phyloP scores from a whole-genome alignment of 2,888 invertebrate species.

The Drymonia ruficornis region DNA sequence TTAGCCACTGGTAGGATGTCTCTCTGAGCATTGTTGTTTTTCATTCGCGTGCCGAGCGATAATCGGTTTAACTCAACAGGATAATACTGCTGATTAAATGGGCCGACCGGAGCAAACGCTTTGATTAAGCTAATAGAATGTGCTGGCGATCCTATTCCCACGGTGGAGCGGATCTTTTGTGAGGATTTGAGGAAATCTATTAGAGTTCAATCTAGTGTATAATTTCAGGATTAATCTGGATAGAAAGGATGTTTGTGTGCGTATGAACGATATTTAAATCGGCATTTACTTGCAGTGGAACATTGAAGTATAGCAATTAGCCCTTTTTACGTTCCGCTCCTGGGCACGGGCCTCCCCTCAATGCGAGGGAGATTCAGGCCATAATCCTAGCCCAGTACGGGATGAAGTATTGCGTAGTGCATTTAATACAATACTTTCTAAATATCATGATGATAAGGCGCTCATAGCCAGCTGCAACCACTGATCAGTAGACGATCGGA shows the following conservation, averaged over 20 bases:
- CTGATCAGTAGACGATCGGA: too few species aligned
- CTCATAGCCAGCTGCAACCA: too few species aligned
- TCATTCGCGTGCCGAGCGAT: constrained; percentile 2
- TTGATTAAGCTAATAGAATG: constrained; percentile 7
- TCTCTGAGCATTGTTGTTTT: constrained; percentile 3
- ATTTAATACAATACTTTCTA: too few species aligned
- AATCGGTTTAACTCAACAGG: constrained; percentile 6
- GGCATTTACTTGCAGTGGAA: too few species aligned
- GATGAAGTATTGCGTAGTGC: too few species aligned
- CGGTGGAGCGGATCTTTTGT: not conserved
- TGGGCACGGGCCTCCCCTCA: too few species aligned
- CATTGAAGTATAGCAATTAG: too few species aligned
- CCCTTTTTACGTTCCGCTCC: too few species aligned
- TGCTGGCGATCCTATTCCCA: constrained; percentile 4
- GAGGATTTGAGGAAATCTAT: not conserved
- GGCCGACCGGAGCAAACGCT: not conserved
- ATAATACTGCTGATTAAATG: constrained; percentile 5
- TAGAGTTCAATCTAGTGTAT: not conserved
- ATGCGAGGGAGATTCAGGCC: too few species aligned
- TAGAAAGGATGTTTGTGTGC: not conserved
- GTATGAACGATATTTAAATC: not conserved
- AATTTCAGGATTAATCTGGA: not conserved
- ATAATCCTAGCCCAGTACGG: too few species aligned
- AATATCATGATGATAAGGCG: too few species aligned
- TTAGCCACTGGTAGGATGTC: not conserved